Percentiles rank a stretch among this genome's conserved stretches.
Evolutionary conservation across 2,797 vertebrate species (phyloP).

Genomic region (Smutsia temminckii): DNA sequence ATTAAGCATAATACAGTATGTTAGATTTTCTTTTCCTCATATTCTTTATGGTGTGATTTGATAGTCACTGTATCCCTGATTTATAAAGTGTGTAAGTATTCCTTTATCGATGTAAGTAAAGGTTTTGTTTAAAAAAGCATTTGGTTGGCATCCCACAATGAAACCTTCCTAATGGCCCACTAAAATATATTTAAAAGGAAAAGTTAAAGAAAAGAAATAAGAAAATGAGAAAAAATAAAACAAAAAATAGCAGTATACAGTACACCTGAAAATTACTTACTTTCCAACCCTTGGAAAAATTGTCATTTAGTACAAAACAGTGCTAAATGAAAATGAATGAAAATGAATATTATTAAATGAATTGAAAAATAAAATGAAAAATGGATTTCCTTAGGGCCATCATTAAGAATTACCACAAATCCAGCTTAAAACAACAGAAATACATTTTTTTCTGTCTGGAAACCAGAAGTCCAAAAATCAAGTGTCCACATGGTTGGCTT

Average conservation of each 20-base stretch:
- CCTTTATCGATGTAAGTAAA: neutral
- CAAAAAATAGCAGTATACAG: neutral
- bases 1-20: neutral
- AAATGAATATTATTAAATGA: neutral
- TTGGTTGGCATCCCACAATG: neutral
- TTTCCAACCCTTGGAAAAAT: neutral
- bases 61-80: neutral
- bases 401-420: neutral
- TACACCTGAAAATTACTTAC: neutral
- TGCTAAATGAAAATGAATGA: neutral
- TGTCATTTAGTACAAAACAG: neutral
- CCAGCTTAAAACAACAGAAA: neutral
- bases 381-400: neutral
- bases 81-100: neutral
- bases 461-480: neutral
- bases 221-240: neutral
- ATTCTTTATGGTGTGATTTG: neutral
- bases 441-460: neutral
- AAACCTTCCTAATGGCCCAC: neutral
- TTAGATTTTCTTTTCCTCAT: slow-evolving; percentile 36
- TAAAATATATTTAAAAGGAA: neutral
- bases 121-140: neutral
- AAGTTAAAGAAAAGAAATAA: neutral
- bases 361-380: neutral
- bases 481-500: rapidly evolving